Evolutionary conservation across 30 jellyfish, hydroid and myxozoan genomes (phyloP).

Genomic region (Hydractinia symbiolongicarpus): DNA sequence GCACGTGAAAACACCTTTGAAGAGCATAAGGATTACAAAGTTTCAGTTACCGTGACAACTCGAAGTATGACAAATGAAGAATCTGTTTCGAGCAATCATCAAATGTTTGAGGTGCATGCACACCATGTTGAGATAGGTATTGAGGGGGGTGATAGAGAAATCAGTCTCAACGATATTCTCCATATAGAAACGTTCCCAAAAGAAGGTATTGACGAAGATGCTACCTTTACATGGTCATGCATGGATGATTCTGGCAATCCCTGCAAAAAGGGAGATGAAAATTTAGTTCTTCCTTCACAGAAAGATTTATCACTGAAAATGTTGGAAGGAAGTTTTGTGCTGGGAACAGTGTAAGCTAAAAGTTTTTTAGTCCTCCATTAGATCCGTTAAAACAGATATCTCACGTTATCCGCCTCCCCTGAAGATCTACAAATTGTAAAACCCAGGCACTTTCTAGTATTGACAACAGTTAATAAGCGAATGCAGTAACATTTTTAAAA

Average conservation of each 20-base stretch:
- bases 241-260: constrained; percentile 19
- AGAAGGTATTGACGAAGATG: background rate
- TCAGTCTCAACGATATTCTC: constrained; percentile 33
- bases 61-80: background rate
- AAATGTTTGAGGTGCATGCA: background rate
- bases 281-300: constrained; percentile 18
- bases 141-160: constrained; percentile 49
- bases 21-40: background rate
- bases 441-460: no score
- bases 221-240: constrained; percentile 36
- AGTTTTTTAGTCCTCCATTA: no score
- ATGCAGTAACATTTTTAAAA: no score
- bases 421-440: no score
- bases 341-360: constrained; percentile 26
- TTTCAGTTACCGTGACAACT: background rate
- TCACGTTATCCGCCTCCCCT: no score
- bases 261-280: background rate
- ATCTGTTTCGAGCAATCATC: background rate
- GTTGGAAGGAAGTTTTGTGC: constrained; percentile 28
- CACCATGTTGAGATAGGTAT: constrained; percentile 13
- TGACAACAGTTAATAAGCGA: no score
- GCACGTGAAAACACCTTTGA: background rate
- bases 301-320: constrained; percentile 11
- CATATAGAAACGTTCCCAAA: constrained; percentile 19
- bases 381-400: no score